These are phyloP conservation scores for Elmis aenea DNA, from an alignment of 2,888 invertebrate genomes.

Conservation along the genomic window DNA sequence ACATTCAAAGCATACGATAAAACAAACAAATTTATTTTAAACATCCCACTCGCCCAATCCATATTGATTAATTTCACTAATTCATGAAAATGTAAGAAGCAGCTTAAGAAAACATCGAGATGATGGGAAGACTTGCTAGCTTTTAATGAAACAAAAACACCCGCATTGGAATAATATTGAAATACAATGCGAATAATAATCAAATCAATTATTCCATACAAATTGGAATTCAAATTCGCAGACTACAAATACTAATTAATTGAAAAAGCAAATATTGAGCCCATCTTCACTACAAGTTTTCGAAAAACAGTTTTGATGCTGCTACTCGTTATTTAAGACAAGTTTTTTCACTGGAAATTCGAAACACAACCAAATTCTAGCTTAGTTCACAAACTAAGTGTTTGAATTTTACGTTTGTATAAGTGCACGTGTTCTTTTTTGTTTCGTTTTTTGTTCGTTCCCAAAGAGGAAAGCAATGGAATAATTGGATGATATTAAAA, in stretches of 20 bases:
- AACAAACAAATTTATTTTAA: no score
- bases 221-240: constrained; percentile 38
- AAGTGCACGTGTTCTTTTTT: no score
- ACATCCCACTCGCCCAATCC: no score
- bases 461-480: no score
- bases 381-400: neutral
- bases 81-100: no score
- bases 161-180: constrained; percentile 27
- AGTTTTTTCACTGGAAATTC: constrained; percentile 1
- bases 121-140: neutral
- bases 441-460: no score
- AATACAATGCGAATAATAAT: constrained; percentile 41
- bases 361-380: neutral
- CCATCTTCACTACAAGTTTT: constrained; percentile 28
- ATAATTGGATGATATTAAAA: constrained; percentile 5
- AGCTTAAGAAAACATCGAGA: no score
- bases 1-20: no score
- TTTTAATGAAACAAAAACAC: constrained; percentile 17
- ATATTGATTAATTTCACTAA: no score
- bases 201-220: constrained; percentile 41
- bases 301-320: constrained; percentile 28
- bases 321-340: neutral
- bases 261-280: constrained; percentile 41
- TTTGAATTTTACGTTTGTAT: neutral
- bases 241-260: constrained; percentile 42